Conservation (phyloP, 2,797 vertebrate species). For the Muscicapa striata region DNA sequence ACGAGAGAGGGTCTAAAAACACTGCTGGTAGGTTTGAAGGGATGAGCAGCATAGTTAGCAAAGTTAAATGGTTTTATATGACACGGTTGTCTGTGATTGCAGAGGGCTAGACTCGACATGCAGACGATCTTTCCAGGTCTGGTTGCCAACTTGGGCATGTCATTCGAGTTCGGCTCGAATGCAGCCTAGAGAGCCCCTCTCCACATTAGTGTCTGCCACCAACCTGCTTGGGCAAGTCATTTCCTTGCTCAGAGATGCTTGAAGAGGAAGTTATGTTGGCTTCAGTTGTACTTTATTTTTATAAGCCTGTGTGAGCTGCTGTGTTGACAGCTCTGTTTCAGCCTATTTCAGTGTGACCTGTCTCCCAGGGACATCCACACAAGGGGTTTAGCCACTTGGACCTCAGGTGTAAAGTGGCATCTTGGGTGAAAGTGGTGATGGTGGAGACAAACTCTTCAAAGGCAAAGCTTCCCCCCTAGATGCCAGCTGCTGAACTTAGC, state of each 20-base stretch:
- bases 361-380: neutral
- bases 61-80: slow-evolving; percentile 47
- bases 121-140: neutral
- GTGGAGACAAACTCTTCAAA: neutral
- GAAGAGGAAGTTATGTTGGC: slow-evolving; percentile 38
- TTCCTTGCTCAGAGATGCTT: slow-evolving; percentile 25
- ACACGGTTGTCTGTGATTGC: slow-evolving; percentile 28
- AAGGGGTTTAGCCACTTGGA: neutral
- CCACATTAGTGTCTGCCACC: neutral
- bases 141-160: slow-evolving; percentile 60
- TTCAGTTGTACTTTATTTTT: slow-evolving; percentile 39
- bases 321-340: slow-evolving; percentile 11
- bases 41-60: slow-evolving; percentile 30
- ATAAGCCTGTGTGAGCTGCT: neutral
- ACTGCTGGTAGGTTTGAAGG: slow-evolving; percentile 14
- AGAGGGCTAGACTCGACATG: slow-evolving; percentile 44
- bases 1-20: slow-evolving; percentile 8
- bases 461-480: neutral
- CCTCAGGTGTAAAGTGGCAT: neutral
- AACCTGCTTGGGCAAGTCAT: slow-evolving; percentile 56
- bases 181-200: slow-evolving; percentile 42
- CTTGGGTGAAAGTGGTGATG: neutral
- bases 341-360: neutral
- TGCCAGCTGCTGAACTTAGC: neutral
- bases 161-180: neutral